Percentiles rank a stretch among this genome's conserved stretches.
phyloP scores from a whole-genome alignment of 2,113 vertebrate species.

The Hemiprocne comata region DNA sequence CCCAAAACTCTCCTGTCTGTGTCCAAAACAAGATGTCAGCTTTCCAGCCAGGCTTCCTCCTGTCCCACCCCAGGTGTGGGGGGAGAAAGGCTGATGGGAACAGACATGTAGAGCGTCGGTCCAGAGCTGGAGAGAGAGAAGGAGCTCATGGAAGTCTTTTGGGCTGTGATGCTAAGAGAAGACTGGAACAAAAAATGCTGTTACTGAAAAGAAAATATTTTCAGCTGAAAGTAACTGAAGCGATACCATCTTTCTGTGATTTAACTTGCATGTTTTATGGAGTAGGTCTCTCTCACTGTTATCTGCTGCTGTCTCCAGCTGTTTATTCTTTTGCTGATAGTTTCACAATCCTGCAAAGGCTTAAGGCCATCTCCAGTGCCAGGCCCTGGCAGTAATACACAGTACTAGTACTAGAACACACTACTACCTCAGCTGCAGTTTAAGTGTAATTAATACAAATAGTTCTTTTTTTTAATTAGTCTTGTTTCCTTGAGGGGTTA shows the following conservation, averaged over 20 bases:
- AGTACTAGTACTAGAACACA: no score
- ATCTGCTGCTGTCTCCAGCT: background rate
- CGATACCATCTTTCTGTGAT: background rate
- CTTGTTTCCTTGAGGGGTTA: no score
- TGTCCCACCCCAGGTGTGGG: accelerated
- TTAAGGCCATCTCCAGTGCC: background rate
- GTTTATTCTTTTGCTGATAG: background rate
- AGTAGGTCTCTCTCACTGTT: background rate
- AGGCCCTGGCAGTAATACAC: background rate
- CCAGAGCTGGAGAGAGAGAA: background rate
- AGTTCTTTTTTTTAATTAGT: no score
- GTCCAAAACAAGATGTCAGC: background rate
- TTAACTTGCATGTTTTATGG: background rate
- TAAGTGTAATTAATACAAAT: no score
- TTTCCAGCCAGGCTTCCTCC: background rate
- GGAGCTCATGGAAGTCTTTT: background rate
- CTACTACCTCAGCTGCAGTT: no score
- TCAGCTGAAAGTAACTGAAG: background rate
- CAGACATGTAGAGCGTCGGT: no score
- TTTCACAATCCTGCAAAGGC: background rate
- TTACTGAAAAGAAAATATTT: background rate
- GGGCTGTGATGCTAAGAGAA: background rate
- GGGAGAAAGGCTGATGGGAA: no score
- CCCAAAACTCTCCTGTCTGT: background rate
- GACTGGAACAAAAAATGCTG: background rate